Base-by-base conservation (phyloP, 2,797 vertebrate species). In the Corythornis leucogaster region DNA sequence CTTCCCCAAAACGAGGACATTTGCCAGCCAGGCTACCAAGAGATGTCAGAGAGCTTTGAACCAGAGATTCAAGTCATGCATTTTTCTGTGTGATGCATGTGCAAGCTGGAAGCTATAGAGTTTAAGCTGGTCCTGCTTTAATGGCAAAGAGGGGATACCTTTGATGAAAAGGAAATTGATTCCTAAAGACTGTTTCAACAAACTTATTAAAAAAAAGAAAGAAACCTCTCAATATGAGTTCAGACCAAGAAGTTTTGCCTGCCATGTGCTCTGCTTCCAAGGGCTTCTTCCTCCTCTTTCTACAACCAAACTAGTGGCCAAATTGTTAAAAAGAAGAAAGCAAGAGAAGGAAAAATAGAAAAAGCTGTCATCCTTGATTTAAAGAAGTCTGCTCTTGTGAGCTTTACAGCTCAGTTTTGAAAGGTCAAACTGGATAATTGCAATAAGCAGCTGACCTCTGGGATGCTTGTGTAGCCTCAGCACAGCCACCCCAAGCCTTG, bases 61-160 rank as follows among this genome's bases (percentile, higher is more conserved):
- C 79, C 0, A 38, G 8, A 38, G 19, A 81, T 84, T 87, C 53
- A 53, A 61, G 54, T 30, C 26, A 74, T 2, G 6, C n/a, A 19
- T 85, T 89, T 93, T 80, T 50, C 57, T 74, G 45, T 86, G 5
- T 74, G 53, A 80, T 57, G 85, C 75, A 30, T 74, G n/a, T 74
- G 90, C 55, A 88, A 85, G 77, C 21, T 45, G 71, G 53, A 70
- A 70, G 71, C 70, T 48, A 35, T 67, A 50, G 8, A 50, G 31
- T 66, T 85, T 30, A 69, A 80, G 63, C 70, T 69, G 66, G 62
- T 85, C 51, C 67, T 88, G 64, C 89, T 90, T 82, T 80, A 80
- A 89, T 70, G 81, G 53, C 31, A 67, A 75, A 79, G 68, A 71
- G 55, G 66, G 22, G 17, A 51, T 57, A 48, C 45, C 42, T 88